Evolutionary conservation across 2,888 invertebrate genomes (phyloP).

Genomic region (Ryuthela nishihirai): DNA sequence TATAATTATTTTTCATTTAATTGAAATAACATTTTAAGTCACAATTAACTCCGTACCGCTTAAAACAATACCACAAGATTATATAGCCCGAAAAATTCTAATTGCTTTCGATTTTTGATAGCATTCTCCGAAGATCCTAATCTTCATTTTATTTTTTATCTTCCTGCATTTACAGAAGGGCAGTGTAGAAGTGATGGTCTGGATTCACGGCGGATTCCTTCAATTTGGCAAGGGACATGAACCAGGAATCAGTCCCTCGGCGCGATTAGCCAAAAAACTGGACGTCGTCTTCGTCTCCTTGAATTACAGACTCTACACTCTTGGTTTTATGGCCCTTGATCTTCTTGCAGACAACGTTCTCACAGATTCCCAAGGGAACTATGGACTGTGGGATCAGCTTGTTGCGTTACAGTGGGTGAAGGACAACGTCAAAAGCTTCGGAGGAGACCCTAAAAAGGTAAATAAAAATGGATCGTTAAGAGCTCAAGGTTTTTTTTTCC

Average conservation of each 20-base stretch:
- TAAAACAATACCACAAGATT: too few species aligned
- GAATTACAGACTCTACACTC: slow-evolving; percentile 69
- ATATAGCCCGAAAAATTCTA: too few species aligned
- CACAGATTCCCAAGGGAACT: slow-evolving; percentile 65
- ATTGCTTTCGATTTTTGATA: too few species aligned
- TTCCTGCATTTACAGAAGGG: slow-evolving; percentile 9
- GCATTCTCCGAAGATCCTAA: too few species aligned
- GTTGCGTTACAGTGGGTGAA: slow-evolving; percentile 74
- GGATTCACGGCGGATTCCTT: slow-evolving; percentile 47
- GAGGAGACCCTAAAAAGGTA: slow-evolving; percentile 63
- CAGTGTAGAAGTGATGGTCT: slow-evolving; percentile 46
- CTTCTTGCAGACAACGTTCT: slow-evolving; percentile 61
- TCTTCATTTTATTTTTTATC: neutral
- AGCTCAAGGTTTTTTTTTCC: too few species aligned
- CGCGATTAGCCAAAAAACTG: slow-evolving; percentile 68
- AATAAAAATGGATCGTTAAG: too few species aligned
- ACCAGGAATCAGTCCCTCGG: slow-evolving; percentile 63
- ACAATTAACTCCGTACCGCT: too few species aligned
- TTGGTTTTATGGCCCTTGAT: slow-evolving; percentile 69
- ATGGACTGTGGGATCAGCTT: slow-evolving; percentile 75
- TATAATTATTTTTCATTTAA: too few species aligned
- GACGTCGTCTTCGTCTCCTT: slow-evolving; percentile 82
- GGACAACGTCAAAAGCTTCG: slow-evolving; percentile 76
- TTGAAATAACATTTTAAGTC: too few species aligned
- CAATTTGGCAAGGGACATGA: slow-evolving; percentile 41